A percentile compares a stretch with the other conserved stretches of the same genome.
Evolutionary conservation across 2,797 vertebrate genomes (phyloP).

Genomic region (Hapalemur alaotrensis): DNA sequence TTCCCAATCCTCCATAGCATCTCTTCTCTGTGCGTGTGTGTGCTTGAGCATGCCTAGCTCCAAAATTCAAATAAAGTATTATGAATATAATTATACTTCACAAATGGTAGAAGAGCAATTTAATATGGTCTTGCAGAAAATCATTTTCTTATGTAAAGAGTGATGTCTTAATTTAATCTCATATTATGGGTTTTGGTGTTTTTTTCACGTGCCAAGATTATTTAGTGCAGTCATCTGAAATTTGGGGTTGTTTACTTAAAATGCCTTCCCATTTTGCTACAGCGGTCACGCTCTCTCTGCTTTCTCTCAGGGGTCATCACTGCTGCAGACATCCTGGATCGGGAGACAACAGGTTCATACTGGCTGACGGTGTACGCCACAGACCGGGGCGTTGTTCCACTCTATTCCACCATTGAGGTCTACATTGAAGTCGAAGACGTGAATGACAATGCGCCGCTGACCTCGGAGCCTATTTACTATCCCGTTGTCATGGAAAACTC

Average conservation of each 20-base stretch:
- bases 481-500: conserved; percentile 93
- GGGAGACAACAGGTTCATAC: conserved; percentile 95
- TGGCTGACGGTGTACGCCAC: conserved; percentile 97
- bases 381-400: conserved; percentile 94
- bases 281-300: neutral
- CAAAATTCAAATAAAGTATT: conserved; percentile 14
- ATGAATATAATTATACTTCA: neutral
- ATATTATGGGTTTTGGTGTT: neutral
- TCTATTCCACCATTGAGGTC: conserved; percentile 93
- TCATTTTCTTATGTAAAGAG: conserved; percentile 17
- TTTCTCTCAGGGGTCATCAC: conserved; percentile 91
- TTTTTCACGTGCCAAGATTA: neutral
- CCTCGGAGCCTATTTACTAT: conserved; percentile 94
- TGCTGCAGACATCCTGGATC: conserved; percentile 94
- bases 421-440: conserved; percentile 96
- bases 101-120: neutral
- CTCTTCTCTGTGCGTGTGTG: neutral
- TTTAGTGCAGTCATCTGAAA: neutral
- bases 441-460: conserved; percentile 96
- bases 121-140: neutral
- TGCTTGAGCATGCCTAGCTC: neutral
- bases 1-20: neutral
- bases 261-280: neutral
- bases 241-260: neutral
- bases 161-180: neutral